Percentiles rank a stretch among this genome's conserved stretches.
Conservation (phyloP, 2,888 invertebrate species). For the Crematogaster levior region DNA sequence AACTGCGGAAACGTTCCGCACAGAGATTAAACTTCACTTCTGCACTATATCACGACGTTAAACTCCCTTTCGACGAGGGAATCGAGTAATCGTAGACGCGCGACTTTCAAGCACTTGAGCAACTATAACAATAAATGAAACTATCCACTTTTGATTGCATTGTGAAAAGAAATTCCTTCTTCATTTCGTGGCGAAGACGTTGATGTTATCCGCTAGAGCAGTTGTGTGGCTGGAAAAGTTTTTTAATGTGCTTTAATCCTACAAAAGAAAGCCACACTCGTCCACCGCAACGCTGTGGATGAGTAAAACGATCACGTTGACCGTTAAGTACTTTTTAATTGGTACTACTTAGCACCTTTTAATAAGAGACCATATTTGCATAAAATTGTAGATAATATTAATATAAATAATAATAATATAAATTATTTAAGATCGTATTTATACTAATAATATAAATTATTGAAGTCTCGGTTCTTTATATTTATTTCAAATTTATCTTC, state of each 20-base stretch:
- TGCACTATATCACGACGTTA: slow-evolving; percentile 14
- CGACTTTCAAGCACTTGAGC: slow-evolving; percentile 1
- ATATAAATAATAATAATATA: too few species aligned
- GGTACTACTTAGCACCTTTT: neutral
- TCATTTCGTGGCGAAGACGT: neutral
- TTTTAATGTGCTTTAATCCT: slow-evolving; percentile 21
- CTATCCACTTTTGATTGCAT: slow-evolving; percentile 1
- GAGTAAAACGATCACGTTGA: neutral
- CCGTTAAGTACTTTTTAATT: slow-evolving; percentile 26
- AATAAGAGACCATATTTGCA: neutral
- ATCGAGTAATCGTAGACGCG: neutral
- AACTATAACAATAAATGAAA: slow-evolving; percentile 16
- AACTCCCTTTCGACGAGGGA: neutral
- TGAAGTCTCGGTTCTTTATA: neutral
- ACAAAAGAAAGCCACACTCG: neutral
- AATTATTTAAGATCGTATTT: neutral
- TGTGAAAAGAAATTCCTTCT: slow-evolving; percentile 9
- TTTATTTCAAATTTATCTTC: neutral
- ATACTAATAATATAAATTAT: too few species aligned
- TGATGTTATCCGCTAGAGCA: neutral
- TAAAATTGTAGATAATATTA: neutral
- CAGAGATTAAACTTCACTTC: slow-evolving; percentile 40
- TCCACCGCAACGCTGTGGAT: neutral
- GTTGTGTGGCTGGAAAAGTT: slow-evolving; percentile 12
- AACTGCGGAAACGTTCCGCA: slow-evolving; percentile 16